Percentiles rank a stretch among this genome's conserved stretches.
Evolutionary conservation across 2,797 vertebrate species (phyloP).

Genomic region (Xiphorhynchus erythropygius): DNA sequence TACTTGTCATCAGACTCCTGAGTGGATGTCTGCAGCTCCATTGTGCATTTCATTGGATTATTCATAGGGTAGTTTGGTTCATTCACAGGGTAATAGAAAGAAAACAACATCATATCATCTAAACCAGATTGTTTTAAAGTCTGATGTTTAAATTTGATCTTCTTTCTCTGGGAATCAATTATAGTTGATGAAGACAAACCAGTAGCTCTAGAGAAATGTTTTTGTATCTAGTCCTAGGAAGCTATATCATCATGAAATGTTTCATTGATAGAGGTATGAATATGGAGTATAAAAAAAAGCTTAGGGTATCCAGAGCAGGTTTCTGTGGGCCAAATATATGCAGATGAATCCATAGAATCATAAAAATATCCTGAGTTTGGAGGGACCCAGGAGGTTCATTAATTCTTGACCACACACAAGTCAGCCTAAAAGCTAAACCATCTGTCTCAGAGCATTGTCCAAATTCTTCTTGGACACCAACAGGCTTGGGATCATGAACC

Average conservation of each 20-base stretch:
- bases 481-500: background rate
- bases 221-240: background rate
- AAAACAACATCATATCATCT: background rate
- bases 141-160: background rate
- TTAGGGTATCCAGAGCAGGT: background rate
- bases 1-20: rapidly evolving
- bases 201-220: background rate
- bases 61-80: background rate
- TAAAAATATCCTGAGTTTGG: background rate
- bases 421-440: background rate
- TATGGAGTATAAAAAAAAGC: background rate
- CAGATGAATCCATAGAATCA: background rate
- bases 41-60: background rate
- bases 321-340: background rate
- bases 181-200: background rate
- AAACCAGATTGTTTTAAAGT: background rate
- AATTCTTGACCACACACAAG: background rate
- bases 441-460: background rate
- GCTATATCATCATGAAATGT: background rate
- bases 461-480: background rate
- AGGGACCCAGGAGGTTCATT: background rate
- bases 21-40: background rate
- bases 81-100: background rate
- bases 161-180: background rate
- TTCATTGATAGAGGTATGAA: background rate